Evolutionary conservation across 2,888 invertebrate genomes (phyloP).

Genomic region (Linnaemya vulpina): DNA sequence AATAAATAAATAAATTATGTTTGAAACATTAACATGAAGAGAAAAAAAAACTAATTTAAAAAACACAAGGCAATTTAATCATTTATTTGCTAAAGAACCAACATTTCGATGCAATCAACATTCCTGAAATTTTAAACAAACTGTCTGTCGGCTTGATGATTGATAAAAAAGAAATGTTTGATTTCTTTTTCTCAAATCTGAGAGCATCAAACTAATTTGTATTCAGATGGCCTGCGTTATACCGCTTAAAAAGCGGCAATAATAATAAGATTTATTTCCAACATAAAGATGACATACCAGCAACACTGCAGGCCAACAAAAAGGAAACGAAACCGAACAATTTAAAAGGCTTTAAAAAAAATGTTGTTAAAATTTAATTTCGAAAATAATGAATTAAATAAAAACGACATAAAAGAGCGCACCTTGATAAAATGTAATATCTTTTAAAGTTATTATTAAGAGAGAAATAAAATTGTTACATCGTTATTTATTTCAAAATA

Average conservation of each 20-base stretch:
- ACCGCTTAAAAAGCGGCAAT: slow-evolving; percentile 69
- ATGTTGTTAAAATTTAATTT: slow-evolving; percentile 22
- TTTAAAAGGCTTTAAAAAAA: slow-evolving; percentile 19
- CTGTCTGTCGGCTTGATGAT: slow-evolving; percentile 4
- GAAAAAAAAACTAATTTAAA: not conserved
- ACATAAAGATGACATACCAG: slow-evolving; percentile 8
- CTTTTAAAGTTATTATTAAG: not conserved
- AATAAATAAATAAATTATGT: slow-evolving; percentile 28
- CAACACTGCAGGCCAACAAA: not conserved
- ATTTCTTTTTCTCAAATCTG: slow-evolving; percentile 9
- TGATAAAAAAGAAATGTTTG: slow-evolving; percentile 8
- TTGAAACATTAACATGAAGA: not conserved
- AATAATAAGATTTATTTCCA: slow-evolving; percentile 69
- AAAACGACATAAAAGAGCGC: not conserved
- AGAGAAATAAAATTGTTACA: slow-evolving; percentile 2
- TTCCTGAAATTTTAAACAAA: slow-evolving; percentile 55
- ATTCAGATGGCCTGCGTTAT: slow-evolving; percentile 65
- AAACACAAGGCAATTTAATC: slow-evolving; percentile 33
- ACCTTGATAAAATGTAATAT: not conserved
- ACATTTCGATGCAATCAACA: slow-evolving; percentile 58
- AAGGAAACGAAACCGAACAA: slow-evolving; percentile 22
- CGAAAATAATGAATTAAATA: not conserved
- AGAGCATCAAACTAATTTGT: slow-evolving; percentile 64
- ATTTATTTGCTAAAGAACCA: slow-evolving; percentile 15
- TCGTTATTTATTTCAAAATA: not conserved